A percentile compares a stretch with the other conserved stretches of the same genome.
phyloP scores from a whole-genome alignment of 2,888 invertebrate species.

The Patella caerulea region DNA sequence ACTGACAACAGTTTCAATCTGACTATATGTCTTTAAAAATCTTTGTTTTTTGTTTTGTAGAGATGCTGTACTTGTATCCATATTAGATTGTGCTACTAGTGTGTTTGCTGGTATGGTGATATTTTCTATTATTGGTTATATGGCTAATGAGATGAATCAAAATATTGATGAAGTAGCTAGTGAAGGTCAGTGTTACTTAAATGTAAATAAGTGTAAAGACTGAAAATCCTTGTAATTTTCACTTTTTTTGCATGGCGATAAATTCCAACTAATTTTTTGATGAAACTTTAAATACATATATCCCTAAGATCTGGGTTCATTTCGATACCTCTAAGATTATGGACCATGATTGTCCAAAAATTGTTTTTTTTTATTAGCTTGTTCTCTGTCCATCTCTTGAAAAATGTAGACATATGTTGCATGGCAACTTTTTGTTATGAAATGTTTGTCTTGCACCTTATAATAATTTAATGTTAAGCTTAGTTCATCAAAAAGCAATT shows the following conservation, averaged over 20 bases:
- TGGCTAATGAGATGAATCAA: conserved; percentile 61
- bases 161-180: conserved; percentile 60
- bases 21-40: background rate
- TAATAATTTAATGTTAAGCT: background rate
- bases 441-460: background rate
- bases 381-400: no score
- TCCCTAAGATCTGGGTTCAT: no score
- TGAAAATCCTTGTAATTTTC: no score
- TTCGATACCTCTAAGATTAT: no score
- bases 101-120: conserved; percentile 69
- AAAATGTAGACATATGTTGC: no score
- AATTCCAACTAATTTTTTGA: no score
- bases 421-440: background rate
- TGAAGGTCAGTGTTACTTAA: conserved; percentile 46
- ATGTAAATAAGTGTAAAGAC: no score
- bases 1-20: no score
- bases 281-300: no score
- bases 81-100: conserved; percentile 66
- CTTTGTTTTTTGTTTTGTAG: conserved; percentile 42
- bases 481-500: background rate
- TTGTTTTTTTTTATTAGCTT: no score
- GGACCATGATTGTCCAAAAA: no score
- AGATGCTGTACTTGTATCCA: conserved; percentile 64
- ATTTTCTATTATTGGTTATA: conserved; percentile 68
- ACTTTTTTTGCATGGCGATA: no score